A percentile compares a stretch with the other conserved stretches of the same genome.
These are phyloP conservation scores for Paratrypauchen microcephalus DNA, from an alignment of 2,797 vertebrate genomes.

Conservation along the genomic window DNA sequence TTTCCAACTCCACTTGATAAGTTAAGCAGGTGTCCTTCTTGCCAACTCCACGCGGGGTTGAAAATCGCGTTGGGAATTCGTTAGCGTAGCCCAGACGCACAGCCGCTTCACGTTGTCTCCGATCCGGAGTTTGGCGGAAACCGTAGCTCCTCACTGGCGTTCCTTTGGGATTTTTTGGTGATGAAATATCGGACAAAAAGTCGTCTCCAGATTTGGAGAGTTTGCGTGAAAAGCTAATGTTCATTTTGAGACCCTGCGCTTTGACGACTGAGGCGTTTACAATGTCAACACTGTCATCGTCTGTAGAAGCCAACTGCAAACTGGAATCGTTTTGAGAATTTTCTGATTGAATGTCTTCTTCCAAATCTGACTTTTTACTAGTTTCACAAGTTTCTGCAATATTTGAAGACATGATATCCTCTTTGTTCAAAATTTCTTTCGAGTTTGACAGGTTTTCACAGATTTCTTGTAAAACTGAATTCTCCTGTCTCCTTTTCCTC, in stretches of 20 bases:
- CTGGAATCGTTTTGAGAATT: constrained; percentile 56
- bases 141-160: constrained; percentile 65
- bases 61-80: constrained; percentile 42
- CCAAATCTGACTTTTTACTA: not conserved
- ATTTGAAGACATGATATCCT: not conserved
- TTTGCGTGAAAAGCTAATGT: constrained; percentile 67
- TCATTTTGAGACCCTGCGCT: constrained; percentile 72
- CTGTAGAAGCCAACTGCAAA: constrained; percentile 60
- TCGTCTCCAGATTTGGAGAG: constrained; percentile 46
- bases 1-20: constrained; percentile 89
- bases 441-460: not conserved
- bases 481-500: not conserved
- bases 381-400: not conserved
- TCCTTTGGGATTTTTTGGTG: constrained; percentile 26
- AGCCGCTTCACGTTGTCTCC: constrained; percentile 80
- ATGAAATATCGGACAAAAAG: constrained; percentile 33
- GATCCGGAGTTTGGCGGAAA: constrained; percentile 80
- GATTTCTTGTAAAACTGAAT: not conserved
- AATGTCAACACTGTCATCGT: constrained; percentile 68
- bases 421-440: not conserved
- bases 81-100: constrained; percentile 75
- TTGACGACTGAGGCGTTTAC: constrained; percentile 64
- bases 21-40: constrained; percentile 41
- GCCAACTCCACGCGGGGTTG: constrained; percentile 54
- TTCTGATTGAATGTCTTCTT: constrained; percentile 15